phyloP scores from a whole-genome alignment of 2,113 vertebrate genomes.

The Otis tarda region DNA sequence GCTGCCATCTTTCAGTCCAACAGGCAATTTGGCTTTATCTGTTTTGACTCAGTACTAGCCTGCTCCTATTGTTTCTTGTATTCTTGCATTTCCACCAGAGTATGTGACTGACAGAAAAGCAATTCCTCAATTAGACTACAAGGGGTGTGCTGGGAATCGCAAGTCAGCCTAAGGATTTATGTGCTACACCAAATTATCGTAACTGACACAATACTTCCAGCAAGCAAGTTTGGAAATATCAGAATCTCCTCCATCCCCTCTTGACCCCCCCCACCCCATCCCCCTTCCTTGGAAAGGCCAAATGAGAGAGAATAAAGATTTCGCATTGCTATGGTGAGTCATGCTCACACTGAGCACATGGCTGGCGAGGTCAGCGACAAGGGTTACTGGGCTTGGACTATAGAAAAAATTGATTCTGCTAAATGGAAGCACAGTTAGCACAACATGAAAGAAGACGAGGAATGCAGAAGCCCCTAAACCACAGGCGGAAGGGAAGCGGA shows the following conservation, averaged over 20 bases:
- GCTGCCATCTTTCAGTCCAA: slow-evolving; percentile 9
- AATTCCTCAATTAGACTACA: slow-evolving; percentile 36
- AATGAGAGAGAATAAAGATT: slow-evolving; percentile 27
- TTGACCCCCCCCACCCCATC: not conserved
- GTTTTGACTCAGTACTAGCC: slow-evolving; percentile 17
- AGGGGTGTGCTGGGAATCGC: slow-evolving; percentile 29
- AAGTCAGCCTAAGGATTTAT: slow-evolving; percentile 23
- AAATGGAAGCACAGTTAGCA: not conserved
- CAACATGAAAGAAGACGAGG: not conserved
- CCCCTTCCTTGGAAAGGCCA: not conserved
- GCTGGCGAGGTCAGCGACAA: slow-evolving; percentile 34
- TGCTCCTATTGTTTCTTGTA: slow-evolving; percentile 53
- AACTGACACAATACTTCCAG: slow-evolving; percentile 60
- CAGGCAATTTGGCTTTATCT: slow-evolving; percentile 36
- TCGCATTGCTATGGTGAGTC: slow-evolving; percentile 45
- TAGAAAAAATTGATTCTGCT: not conserved
- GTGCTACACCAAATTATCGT: slow-evolving; percentile 14
- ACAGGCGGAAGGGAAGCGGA: not conserved
- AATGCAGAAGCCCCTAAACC: not conserved
- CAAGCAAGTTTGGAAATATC: slow-evolving; percentile 51
- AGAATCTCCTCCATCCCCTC: slow-evolving; percentile 9
- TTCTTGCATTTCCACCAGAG: slow-evolving; percentile 47
- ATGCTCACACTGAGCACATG: slow-evolving; percentile 29
- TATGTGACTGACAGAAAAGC: slow-evolving; percentile 29
- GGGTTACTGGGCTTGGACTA: not conserved